A percentile compares a stretch with the other conserved stretches of the same genome.
Conservation (phyloP, 2,888 invertebrate species). For the Pristionchus exspectatus region DNA sequence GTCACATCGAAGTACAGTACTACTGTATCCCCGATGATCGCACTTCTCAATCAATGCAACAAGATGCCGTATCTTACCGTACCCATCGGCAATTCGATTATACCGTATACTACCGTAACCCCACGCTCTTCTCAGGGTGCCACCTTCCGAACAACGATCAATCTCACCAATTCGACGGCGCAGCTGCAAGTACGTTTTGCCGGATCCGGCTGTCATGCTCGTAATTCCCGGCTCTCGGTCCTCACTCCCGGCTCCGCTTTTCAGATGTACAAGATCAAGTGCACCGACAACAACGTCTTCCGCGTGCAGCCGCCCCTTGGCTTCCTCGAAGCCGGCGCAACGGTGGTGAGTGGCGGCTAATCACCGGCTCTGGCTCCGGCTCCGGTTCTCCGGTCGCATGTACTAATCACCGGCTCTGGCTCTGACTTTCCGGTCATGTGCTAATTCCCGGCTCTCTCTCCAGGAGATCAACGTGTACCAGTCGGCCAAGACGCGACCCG, state of each 20-base stretch:
- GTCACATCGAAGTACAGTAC: too few species aligned
- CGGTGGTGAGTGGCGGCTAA: background rate
- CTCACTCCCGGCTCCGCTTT: background rate
- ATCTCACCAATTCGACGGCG: background rate
- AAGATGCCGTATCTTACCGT: too few species aligned
- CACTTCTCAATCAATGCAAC: too few species aligned
- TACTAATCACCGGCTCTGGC: background rate
- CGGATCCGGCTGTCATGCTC: background rate
- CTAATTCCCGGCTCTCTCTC: background rate
- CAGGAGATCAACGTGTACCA: background rate
- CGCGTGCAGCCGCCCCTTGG: slow-evolving; percentile 21
- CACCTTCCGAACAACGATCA: background rate
- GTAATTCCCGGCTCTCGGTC: background rate
- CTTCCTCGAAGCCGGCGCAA: background rate
- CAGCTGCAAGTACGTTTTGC: background rate
- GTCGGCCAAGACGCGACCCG: background rate
- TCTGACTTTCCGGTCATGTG: too few species aligned
- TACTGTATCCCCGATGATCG: too few species aligned
- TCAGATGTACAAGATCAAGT: slow-evolving; percentile 30
- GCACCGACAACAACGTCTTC: slow-evolving; percentile 36
- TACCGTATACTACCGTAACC: background rate
- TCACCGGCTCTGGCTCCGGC: background rate
- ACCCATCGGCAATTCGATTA: too few species aligned
- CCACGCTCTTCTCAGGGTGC: background rate
- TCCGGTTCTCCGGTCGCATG: background rate